Evolutionary conservation across 1,140 invertebrate species (phyloP), one percentile per base, ranked within the genome.

Genomic region (Drosophila repleta): DNA sequence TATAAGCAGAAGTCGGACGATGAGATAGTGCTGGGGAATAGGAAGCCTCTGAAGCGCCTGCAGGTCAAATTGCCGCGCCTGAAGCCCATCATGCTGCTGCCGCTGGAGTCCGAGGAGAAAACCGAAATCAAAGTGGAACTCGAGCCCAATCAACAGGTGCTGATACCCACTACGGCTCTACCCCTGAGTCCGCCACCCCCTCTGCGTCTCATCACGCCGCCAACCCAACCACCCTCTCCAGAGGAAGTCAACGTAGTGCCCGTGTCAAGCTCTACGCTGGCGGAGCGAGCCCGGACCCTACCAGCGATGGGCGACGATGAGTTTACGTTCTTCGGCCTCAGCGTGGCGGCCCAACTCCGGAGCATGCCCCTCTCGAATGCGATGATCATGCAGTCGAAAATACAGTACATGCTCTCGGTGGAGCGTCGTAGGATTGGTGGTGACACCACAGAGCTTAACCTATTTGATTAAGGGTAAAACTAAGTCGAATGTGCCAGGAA

Each of bases 381-480:
- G 0, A 79, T 87, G 83, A 39, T 76, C 11, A 83, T 87, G 76
- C 83, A 88, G 20, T 83, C 83, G 0, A 83, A 74, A 15, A 87
- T 87, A 13, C 83, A 87, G 60, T 60, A 79, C 17, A 70, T 83
- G 62, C 56, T 87, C 1, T 76, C 83, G 0, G 67, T 70, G 35
- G 83, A 87, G 21, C 83, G 83, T 20, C 83, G 83, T 13, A 73
- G 35, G 43, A 73, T 88, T 4, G 43, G 20, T 3, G 83, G 83
- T 1, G 67, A 76, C 21, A 17, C 60, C 2, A 65, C 56, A 1
- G 79, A 82, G 2, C 18, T 57, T 3, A 64, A 68, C 18, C 37
- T 82, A 3, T 63, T 71, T 61, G 18, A 29, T 37, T 83, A 76
- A 70, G n/a, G n/a, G n/a, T n/a, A 29, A 29, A 8, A 8, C 29